Conservation (phyloP, 53 echinoderm and acorn worm genomes). For the Arbacia lixula region DNA sequence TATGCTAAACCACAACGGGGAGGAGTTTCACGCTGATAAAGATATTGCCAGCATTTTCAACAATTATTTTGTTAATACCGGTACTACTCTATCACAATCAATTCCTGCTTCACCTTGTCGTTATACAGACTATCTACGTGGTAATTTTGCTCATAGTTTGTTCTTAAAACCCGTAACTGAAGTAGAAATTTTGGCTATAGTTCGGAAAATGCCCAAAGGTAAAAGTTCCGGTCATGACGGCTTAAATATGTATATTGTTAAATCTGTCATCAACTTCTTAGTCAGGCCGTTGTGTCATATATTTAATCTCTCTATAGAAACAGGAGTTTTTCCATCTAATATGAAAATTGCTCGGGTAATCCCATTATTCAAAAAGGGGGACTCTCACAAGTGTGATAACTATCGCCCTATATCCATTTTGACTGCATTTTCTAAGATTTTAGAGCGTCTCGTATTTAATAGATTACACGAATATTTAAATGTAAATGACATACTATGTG, state of each 20-base stretch:
- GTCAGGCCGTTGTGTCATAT: slow-evolving; percentile 5
- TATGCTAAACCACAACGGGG: background rate
- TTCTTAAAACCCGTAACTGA: slow-evolving; percentile 10
- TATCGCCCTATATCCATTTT: too few relatives aligned
- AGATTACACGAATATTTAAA: too few relatives aligned
- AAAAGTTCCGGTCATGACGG: slow-evolving; percentile 3
- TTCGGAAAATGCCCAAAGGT: background rate
- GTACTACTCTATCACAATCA: background rate
- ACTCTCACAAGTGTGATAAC: too few relatives aligned
- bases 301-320: background rate
- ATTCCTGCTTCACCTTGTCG: background rate
- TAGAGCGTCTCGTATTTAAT: too few relatives aligned
- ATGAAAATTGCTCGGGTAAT: background rate
- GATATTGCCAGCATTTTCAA: slow-evolving; percentile 14
- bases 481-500: too few relatives aligned
- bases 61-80: slow-evolving; percentile 27
- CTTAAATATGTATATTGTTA: background rate
- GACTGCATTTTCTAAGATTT: too few relatives aligned
- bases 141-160: background rate
- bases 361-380: background rate
- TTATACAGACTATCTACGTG: background rate
- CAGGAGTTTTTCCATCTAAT: slow-evolving; percentile 2
- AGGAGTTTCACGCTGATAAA: background rate
- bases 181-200: background rate
- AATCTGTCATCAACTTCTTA: background rate